These are phyloP conservation scores for Sylvilagus bachmani DNA, from an alignment of 2,113 vertebrate species.

Conservation along the genomic window DNA sequence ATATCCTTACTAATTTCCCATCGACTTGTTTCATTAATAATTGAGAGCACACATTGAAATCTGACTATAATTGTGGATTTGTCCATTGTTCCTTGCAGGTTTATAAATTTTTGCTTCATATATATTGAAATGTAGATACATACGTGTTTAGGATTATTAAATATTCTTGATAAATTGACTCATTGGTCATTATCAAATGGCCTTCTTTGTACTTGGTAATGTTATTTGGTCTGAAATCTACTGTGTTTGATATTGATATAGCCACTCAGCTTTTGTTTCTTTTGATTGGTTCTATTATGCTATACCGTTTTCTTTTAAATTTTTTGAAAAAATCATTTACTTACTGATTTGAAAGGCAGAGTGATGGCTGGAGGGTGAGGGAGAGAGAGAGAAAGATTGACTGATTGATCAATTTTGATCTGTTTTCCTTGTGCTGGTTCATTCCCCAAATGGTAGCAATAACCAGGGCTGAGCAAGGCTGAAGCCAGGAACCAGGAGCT, in stretches of 20 bases:
- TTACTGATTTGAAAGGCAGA: too few relatives aligned
- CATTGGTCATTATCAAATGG: conserved; percentile 46
- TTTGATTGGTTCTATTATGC: not conserved
- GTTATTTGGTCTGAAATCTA: conserved; percentile 5
- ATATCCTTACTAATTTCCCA: not conserved
- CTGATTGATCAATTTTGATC: too few relatives aligned
- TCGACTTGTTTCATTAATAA: not conserved
- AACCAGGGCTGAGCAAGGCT: too few relatives aligned
- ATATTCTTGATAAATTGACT: not conserved
- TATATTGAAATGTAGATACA: conserved; percentile 26
- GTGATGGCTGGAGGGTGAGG: too few relatives aligned
- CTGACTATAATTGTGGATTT: not conserved
- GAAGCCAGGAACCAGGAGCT: too few relatives aligned
- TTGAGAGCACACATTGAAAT: not conserved
- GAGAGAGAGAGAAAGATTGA: too few relatives aligned
- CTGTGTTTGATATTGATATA: conserved; percentile 27
- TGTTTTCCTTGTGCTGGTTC: too few relatives aligned
- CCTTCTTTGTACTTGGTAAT: conserved; percentile 5
- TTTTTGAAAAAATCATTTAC: too few relatives aligned
- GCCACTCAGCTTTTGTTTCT: not conserved
- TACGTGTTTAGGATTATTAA: conserved; percentile 16
- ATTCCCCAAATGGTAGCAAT: too few relatives aligned
- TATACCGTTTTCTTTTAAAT: not conserved
- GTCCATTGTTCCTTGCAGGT: not conserved
- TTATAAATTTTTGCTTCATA: conserved; percentile 33